phyloP scores from a whole-genome alignment of 2,797 vertebrate species.

The Chelonia mydas region DNA sequence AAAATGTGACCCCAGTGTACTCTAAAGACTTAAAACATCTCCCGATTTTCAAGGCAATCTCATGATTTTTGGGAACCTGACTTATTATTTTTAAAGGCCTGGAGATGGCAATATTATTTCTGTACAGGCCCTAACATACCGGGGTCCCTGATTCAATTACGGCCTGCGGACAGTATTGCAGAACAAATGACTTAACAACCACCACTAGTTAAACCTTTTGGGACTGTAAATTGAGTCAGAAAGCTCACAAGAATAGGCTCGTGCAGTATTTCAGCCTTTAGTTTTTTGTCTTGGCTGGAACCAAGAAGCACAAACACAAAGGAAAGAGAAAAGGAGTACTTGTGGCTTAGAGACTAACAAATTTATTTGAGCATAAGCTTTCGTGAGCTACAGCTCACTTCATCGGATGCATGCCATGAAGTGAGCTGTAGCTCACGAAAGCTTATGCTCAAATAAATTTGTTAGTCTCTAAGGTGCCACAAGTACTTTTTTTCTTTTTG shows the following conservation, averaged over 20 bases:
- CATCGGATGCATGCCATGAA: too few relatives aligned
- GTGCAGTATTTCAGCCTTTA: accelerated
- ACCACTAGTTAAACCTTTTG: neutral
- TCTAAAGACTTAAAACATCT: neutral
- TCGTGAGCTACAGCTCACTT: too few relatives aligned
- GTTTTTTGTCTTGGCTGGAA: accelerated
- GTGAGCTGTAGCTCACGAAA: too few relatives aligned
- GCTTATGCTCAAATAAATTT: too few relatives aligned
- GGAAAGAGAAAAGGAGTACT: neutral
- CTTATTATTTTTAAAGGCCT: too few relatives aligned
- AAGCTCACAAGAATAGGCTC: neutral
- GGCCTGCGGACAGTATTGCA: neutral
- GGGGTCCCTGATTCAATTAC: accelerated
- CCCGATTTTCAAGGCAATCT: neutral
- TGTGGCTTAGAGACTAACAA: too few relatives aligned
- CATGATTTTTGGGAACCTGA: too few relatives aligned
- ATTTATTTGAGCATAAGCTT: too few relatives aligned
- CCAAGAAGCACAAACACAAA: too few relatives aligned
- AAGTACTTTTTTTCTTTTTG: too few relatives aligned
- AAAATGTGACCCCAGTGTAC: neutral
- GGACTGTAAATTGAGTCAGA: accelerated
- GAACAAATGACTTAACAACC: neutral
- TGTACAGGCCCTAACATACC: accelerated
- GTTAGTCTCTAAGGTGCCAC: too few relatives aligned
- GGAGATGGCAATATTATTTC: accelerated